Percentiles rank a stretch among this genome's conserved stretches.
Evolutionary conservation across 2,888 invertebrate species (phyloP).

Genomic region (Acrobasis suavella): DNA sequence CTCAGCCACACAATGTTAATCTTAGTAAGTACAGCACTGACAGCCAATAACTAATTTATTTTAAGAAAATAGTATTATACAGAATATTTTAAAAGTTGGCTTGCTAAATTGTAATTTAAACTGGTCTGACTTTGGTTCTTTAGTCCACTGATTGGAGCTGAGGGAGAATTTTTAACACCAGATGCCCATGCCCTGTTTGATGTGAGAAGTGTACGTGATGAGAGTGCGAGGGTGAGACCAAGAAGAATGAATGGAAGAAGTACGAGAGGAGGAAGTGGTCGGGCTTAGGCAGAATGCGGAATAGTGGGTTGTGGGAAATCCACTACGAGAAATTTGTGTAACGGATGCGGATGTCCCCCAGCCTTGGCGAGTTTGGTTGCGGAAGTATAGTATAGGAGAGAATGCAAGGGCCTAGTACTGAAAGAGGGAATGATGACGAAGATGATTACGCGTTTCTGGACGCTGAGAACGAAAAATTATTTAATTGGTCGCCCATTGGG

Average conservation of each 20-base stretch:
- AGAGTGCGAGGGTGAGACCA: not conserved
- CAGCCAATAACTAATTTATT: not conserved
- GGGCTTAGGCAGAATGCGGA: constrained; percentile 5
- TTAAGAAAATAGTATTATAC: not conserved
- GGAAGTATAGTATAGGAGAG: constrained; percentile 25
- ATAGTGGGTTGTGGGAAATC: constrained; percentile 23
- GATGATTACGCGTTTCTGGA: not conserved
- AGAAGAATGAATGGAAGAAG: constrained; percentile 18
- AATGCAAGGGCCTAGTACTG: constrained; percentile 16
- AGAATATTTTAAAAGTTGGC: not conserved
- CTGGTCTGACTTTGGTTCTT: not conserved
- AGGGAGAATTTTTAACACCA: not conserved
- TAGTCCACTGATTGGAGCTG: not conserved
- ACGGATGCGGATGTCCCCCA: constrained; percentile 22
- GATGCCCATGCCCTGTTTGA: not conserved
- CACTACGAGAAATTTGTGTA: constrained; percentile 20
- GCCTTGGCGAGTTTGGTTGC: constrained; percentile 22
- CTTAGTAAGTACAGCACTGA: too few relatives aligned
- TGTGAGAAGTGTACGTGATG: not conserved
- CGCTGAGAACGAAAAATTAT: not conserved
- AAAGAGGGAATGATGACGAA: not conserved
- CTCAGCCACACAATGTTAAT: too few relatives aligned
- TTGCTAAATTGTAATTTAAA: not conserved
- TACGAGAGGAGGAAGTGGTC: constrained; percentile 21
- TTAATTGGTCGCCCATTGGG: not conserved